Evolutionary conservation across 2,113 vertebrate species (phyloP).

Genomic region (Melanerpes aurifrons): DNA sequence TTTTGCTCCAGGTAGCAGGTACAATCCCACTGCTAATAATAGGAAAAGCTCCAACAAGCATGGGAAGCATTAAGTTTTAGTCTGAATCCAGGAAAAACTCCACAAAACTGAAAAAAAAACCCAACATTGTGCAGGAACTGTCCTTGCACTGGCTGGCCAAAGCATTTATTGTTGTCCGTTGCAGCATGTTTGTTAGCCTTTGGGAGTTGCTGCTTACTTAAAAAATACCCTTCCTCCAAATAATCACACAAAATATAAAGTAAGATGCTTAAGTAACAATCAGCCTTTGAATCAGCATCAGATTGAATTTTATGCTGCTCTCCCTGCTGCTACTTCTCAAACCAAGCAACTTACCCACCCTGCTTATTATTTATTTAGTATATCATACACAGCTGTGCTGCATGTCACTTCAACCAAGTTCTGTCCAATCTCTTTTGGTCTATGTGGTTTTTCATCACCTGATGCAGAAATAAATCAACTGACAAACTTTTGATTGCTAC

Average conservation of each 20-base stretch:
- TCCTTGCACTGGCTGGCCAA: conserved; percentile 31
- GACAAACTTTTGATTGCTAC: conserved; percentile 3
- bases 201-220: not conserved
- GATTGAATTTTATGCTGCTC: conserved; percentile 15
- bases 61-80: conserved; percentile 53
- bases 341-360: conserved; percentile 8
- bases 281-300: conserved; percentile 26
- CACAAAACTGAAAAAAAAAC: not conserved
- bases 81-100: not conserved
- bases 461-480: not conserved
- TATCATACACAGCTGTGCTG: not conserved
- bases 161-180: conserved; percentile 41
- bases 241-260: not conserved
- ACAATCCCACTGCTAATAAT: not conserved
- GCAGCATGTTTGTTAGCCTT: conserved; percentile 35
- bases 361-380: conserved; percentile 59
- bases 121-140: conserved; percentile 33
- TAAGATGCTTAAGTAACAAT: not conserved
- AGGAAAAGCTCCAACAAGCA: not conserved
- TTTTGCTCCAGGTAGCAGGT: not conserved
- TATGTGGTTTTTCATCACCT: not conserved
- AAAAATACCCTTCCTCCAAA: not conserved
- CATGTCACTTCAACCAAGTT: not conserved
- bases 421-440: not conserved
- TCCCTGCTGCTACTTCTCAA: conserved; percentile 15